These are phyloP conservation scores for Arnoldichthys spilopterus DNA, from an alignment of 2,797 vertebrate genomes.

Conservation along the genomic window DNA sequence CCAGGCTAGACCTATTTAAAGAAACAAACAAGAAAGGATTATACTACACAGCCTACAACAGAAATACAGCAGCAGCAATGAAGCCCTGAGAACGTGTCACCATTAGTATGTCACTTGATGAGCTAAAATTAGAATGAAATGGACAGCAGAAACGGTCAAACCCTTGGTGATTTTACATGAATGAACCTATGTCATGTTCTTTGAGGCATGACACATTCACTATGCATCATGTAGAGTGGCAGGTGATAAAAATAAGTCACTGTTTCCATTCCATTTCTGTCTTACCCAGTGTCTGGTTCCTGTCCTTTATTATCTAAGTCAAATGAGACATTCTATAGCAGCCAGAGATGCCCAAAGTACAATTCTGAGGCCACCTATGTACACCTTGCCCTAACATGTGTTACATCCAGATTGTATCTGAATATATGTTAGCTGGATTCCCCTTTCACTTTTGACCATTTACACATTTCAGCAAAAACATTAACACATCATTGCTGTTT, in stretches of 20 bases:
- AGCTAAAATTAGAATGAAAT: slow-evolving; percentile 4
- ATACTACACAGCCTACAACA: no score
- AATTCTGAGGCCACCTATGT: no score
- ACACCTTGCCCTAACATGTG: no score
- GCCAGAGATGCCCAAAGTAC: neutral
- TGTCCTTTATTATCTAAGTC: slow-evolving; percentile 29
- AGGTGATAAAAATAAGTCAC: slow-evolving; percentile 9
- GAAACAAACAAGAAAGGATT: slow-evolving; percentile 7
- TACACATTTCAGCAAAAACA: no score
- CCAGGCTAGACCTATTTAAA: neutral
- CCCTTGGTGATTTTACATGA: neutral
- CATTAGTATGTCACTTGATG: neutral
- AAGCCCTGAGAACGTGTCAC: neutral
- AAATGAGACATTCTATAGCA: neutral
- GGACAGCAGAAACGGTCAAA: neutral
- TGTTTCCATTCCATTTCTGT: slow-evolving; percentile 4
- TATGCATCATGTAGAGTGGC: neutral
- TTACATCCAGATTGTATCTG: no score
- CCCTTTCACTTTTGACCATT: no score
- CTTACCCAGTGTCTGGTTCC: slow-evolving; percentile 19
- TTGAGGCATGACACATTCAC: neutral
- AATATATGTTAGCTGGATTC: no score
- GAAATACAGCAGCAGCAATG: neutral
- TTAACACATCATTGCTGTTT: no score
- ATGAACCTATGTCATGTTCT: slow-evolving; percentile 5